Evolutionary conservation across 2,888 invertebrate species (phyloP).

Genomic region (Carabus problematicus): DNA sequence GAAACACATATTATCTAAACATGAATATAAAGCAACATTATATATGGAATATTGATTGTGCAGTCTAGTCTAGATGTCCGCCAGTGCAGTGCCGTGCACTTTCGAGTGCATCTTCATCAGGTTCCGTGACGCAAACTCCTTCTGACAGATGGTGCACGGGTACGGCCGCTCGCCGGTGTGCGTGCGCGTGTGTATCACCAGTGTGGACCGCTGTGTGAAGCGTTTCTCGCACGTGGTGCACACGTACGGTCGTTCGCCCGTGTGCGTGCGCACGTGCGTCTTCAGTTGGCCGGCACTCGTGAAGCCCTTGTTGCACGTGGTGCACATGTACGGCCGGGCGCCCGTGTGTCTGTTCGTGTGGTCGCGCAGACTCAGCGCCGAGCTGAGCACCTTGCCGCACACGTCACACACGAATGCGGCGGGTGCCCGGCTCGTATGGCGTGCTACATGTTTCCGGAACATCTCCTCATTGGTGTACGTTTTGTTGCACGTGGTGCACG

Average conservation of each 20-base stretch:
- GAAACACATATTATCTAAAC: too few species aligned
- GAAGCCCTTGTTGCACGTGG: conserved; percentile 58
- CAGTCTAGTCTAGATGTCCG: conserved; percentile 49
- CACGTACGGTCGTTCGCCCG: conserved; percentile 63
- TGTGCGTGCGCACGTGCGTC: conserved; percentile 64
- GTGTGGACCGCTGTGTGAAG: conserved; percentile 63
- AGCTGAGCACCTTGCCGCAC: conserved; percentile 50
- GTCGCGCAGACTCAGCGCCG: conserved; percentile 45
- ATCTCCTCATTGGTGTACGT: conserved; percentile 49
- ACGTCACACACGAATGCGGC: conserved; percentile 48
- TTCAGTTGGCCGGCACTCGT: conserved; percentile 57
- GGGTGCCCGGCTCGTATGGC: not conserved
- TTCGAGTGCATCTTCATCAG: conserved; percentile 62
- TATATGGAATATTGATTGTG: not conserved
- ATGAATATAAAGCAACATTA: not conserved
- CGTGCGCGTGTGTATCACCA: conserved; percentile 62
- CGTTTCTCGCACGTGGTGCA: conserved; percentile 64
- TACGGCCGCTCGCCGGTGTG: conserved; percentile 65
- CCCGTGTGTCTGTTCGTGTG: conserved; percentile 51
- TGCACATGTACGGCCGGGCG: conserved; percentile 58
- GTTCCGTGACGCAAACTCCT: conserved; percentile 62
- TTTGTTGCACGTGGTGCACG: conserved; percentile 55
- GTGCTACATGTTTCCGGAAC: not conserved
- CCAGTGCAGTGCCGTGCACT: conserved; percentile 51
- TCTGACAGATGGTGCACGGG: conserved; percentile 63